These are phyloP conservation scores for Enteromius thamalakanensis DNA, from an alignment of 2,797 vertebrate species.

Conservation along the genomic window DNA sequence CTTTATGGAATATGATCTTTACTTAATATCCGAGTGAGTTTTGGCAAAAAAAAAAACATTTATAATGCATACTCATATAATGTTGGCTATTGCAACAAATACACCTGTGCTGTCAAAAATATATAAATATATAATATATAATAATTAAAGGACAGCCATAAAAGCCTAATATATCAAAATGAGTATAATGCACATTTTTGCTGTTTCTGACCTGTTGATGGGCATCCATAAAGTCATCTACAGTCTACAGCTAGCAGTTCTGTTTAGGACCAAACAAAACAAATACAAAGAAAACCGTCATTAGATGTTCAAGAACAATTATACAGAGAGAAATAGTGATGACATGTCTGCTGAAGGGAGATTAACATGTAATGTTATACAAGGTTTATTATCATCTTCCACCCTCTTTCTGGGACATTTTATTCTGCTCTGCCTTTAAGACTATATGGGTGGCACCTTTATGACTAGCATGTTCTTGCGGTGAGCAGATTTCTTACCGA, in stretches of 20 bases:
- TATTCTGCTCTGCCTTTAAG: neutral
- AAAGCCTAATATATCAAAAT: neutral
- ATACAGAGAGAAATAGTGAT: neutral
- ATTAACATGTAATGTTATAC: neutral
- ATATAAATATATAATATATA: no score
- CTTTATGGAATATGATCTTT: no score
- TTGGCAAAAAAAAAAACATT: no score
- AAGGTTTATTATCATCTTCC: neutral
- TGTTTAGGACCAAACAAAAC: constrained; percentile 63
- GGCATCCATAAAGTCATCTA: constrained; percentile 70
- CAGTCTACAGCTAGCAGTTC: constrained; percentile 82
- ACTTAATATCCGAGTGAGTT: no score
- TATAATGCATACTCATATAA: no score
- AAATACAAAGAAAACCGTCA: neutral
- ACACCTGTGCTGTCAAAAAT: no score
- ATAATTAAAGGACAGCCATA: neutral
- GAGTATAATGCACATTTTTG: neutral
- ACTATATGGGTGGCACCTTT: neutral
- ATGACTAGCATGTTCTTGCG: neutral
- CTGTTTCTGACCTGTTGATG: constrained; percentile 77
- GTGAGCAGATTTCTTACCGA: constrained; percentile 40
- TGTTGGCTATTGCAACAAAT: no score
- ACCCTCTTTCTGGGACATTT: neutral
- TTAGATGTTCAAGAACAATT: neutral
- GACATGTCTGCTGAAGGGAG: neutral